Evolutionary conservation across 2,797 vertebrate species (phyloP).

Genomic region (Leptodactylus fallax): DNA sequence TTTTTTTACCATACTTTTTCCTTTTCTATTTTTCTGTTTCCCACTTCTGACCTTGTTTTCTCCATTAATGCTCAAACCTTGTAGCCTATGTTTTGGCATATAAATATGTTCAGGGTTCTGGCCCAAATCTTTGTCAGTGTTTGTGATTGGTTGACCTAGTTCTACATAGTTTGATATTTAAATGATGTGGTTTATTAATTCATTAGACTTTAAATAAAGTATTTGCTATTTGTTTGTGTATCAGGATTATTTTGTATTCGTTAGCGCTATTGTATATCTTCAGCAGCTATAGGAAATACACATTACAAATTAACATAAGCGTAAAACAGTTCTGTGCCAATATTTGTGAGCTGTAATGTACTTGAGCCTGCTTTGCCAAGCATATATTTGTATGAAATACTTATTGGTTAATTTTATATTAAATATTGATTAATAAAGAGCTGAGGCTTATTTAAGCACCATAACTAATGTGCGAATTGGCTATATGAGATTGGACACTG

Average conservation of each 20-base stretch:
- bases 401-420: conserved; percentile 22
- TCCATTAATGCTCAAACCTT: no score
- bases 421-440: conserved; percentile 26
- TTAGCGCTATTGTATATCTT: neutral
- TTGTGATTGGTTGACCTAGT: no score
- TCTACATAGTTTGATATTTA: no score
- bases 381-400: conserved; percentile 23
- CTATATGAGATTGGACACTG: neutral
- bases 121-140: no score
- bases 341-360: neutral
- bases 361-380: conserved; percentile 1
- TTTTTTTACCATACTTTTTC: no score
- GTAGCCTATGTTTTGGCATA: no score
- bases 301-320: neutral
- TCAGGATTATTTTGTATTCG: neutral
- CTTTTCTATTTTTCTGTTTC: no score
- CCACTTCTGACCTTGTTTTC: no score
- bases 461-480: neutral
- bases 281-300: neutral
- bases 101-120: no score
- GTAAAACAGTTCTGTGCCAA: neutral
- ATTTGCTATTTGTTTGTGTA: neutral
- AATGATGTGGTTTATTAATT: neutral
- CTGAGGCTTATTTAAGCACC: conserved; percentile 7
- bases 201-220: neutral